phyloP scores from a whole-genome alignment of 2,888 invertebrate species.

The Eumacrocentrus americanus region DNA sequence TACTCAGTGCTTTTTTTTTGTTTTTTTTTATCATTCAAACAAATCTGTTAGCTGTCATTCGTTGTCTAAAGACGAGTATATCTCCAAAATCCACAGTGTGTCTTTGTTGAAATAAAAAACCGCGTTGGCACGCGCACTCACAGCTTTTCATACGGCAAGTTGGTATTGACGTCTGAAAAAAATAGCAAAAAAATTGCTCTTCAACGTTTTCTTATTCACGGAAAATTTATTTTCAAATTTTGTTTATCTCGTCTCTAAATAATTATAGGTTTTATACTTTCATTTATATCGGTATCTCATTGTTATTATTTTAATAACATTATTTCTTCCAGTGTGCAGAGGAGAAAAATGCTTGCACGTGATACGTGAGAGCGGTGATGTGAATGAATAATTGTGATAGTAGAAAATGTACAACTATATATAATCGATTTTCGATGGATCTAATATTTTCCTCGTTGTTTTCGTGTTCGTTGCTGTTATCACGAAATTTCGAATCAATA shows the following conservation, averaged over 20 bases:
- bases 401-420: neutral
- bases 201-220: slow-evolving; percentile 43
- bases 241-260: too few relatives aligned
- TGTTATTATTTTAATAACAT: neutral
- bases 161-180: slow-evolving; percentile 84
- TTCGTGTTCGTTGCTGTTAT: neutral
- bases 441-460: neutral
- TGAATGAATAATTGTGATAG: neutral
- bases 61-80: slow-evolving; percentile 29
- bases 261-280: too few relatives aligned
- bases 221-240: slow-evolving; percentile 17
- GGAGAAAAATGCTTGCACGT: slow-evolving; percentile 25
- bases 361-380: neutral
- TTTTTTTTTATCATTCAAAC: too few relatives aligned
- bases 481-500: too few relatives aligned
- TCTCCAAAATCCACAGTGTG: slow-evolving; percentile 55
- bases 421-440: neutral
- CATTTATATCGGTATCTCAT: neutral
- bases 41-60: too few relatives aligned
- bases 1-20: too few relatives aligned
- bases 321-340: neutral
- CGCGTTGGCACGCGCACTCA: slow-evolving; percentile 68
- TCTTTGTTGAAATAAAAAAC: slow-evolving; percentile 57
- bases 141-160: slow-evolving; percentile 92
- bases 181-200: slow-evolving; percentile 57